A percentile compares a stretch with the other conserved stretches of the same genome.
Conservation (phyloP, 53 echinoderm and acorn worm genomes). For the Echinarachnius parma region DNA sequence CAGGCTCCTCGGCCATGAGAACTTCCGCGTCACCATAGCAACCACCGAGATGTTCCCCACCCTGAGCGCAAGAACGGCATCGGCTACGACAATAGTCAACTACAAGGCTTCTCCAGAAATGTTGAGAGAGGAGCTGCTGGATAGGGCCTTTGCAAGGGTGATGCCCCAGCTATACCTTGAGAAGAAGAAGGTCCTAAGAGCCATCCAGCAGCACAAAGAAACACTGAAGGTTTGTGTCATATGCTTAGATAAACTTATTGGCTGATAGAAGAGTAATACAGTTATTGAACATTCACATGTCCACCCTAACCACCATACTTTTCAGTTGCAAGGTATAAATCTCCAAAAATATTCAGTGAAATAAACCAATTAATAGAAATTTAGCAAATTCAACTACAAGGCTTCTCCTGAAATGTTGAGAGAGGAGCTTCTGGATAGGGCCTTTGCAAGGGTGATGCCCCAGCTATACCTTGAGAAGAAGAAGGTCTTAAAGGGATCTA, state of each 20-base stretch:
- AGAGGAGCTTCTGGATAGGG: conserved; percentile 48
- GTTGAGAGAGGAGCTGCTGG: conserved; percentile 52
- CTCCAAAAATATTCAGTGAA: no score
- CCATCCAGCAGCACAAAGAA: conserved; percentile 75
- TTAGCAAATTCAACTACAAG: conserved; percentile 90
- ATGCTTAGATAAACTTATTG: no score
- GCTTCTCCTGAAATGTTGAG: conserved; percentile 76
- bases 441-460: conserved; percentile 76
- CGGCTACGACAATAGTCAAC: conserved; percentile 76
- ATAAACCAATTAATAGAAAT: no score
- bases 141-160: conserved; percentile 67
- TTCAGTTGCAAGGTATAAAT: no score
- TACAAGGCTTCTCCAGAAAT: conserved; percentile 86
- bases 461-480: conserved; percentile 73
- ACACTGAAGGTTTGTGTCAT: conserved; percentile 75
- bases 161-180: conserved; percentile 75
- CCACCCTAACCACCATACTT: no score
- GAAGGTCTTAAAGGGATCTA: no score
- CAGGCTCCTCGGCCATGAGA: conserved; percentile 79
- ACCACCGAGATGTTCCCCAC: conserved; percentile 63
- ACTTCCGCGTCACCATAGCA: conserved; percentile 84
- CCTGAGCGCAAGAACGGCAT: conserved; percentile 79
- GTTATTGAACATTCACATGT: no score
- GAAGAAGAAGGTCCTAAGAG: conserved; percentile 67
- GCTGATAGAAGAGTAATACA: no score